A percentile compares a stretch with the other conserved stretches of the same genome.
phyloP scores from a whole-genome alignment of 2,888 invertebrate species.

The Catocala fraxini region DNA sequence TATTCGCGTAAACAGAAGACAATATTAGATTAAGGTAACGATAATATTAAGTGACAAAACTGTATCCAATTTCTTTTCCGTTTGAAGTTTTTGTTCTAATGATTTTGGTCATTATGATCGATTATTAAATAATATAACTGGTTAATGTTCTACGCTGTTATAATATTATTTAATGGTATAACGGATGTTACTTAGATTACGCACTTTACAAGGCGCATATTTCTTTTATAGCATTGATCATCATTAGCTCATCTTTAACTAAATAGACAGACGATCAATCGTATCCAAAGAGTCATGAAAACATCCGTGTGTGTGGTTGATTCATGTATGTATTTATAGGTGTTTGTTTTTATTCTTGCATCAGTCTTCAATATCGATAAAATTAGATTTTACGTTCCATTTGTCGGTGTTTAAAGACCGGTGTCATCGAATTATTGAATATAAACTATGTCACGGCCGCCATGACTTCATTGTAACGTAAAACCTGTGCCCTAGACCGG shows the following conservation, averaged over 20 bases:
- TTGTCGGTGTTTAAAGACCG: slow-evolving; percentile 24
- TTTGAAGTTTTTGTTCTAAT: no score
- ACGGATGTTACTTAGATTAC: no score
- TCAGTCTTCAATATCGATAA: slow-evolving; percentile 42
- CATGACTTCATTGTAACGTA: slow-evolving; percentile 59
- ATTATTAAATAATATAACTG: no score
- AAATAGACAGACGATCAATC: not conserved
- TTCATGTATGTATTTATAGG: not conserved
- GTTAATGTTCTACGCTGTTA: no score
- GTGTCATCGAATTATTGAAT: slow-evolving; percentile 53
- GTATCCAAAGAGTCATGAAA: not conserved
- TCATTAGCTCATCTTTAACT: not conserved
- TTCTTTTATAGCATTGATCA: not conserved
- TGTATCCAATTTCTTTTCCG: no score
- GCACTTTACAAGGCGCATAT: not conserved
- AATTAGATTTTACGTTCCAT: slow-evolving; percentile 52
- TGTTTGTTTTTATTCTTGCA: not conserved
- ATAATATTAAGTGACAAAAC: no score
- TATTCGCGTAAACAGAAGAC: no score
- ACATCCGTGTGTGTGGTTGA: not conserved
- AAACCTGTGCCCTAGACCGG: slow-evolving; percentile 62
- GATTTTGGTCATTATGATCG: no score
- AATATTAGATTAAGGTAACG: no score
- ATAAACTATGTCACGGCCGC: slow-evolving; percentile 69
- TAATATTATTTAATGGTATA: no score